Evolutionary conservation across 2,797 vertebrate genomes (phyloP).

Genomic region (Microctenopoma stevenorrisi): DNA sequence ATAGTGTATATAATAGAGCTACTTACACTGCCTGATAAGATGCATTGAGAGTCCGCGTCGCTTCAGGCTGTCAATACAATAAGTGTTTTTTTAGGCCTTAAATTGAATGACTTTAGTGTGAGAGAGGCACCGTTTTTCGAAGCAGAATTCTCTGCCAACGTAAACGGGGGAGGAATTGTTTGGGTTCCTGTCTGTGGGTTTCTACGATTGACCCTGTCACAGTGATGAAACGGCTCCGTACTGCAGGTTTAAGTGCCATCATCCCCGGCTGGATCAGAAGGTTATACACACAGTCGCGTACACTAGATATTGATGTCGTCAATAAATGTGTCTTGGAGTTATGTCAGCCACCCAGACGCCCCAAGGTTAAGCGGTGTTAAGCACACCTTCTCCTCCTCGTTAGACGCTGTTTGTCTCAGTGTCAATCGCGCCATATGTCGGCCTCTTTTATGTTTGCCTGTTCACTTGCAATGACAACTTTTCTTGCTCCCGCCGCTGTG

Average conservation of each 20-base stretch:
- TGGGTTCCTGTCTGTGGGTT: slow-evolving; percentile 76
- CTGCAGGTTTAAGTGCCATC: slow-evolving; percentile 60
- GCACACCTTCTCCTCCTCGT: slow-evolving; percentile 68
- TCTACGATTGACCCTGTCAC: slow-evolving; percentile 70
- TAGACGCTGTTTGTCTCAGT: slow-evolving; percentile 75
- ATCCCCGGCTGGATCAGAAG: slow-evolving; percentile 70
- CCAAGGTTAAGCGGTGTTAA: slow-evolving; percentile 82
- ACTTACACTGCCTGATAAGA: slow-evolving; percentile 77
- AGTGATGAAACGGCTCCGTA: slow-evolving; percentile 65
- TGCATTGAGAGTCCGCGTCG: slow-evolving; percentile 48
- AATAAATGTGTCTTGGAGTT: slow-evolving; percentile 78
- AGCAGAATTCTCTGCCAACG: slow-evolving; percentile 52
- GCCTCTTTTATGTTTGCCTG: slow-evolving; percentile 71
- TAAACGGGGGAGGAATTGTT: slow-evolving; percentile 67
- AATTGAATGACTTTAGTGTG: slow-evolving; percentile 62
- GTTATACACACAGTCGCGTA: slow-evolving; percentile 63
- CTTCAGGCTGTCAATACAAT: slow-evolving; percentile 66
- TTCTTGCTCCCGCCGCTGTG: slow-evolving; percentile 39
- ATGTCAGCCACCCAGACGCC: slow-evolving; percentile 65
- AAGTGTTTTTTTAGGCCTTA: slow-evolving; percentile 68
- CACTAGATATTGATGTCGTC: slow-evolving; percentile 79
- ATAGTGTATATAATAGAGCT: slow-evolving; percentile 77
- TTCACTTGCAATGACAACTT: slow-evolving; percentile 64
- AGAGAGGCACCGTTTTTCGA: slow-evolving; percentile 46
- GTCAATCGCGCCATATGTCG: slow-evolving; percentile 73